Evolutionary conservation across 2,113 vertebrate species (phyloP), one percentile per base, ranked within the genome.

Genomic region (Amazona vittata): DNA sequence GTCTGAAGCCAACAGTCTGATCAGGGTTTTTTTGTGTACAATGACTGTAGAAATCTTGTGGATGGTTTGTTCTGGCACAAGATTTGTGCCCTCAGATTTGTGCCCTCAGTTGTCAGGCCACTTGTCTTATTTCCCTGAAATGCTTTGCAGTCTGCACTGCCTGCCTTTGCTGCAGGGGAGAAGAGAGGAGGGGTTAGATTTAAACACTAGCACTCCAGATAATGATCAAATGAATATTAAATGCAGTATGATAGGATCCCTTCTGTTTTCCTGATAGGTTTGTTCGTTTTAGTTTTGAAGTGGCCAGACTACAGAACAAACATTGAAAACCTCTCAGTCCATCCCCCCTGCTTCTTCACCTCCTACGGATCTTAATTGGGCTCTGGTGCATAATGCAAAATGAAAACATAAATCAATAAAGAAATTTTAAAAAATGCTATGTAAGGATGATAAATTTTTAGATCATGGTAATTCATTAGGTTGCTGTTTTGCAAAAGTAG

Each of bases 31-130:
- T 96, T 86, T 83, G 24, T 92, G 90, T 76, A 37, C 33, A 10
- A 15, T 89, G 91, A 85, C 95, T 88, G 80, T 37, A 92, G 96
- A 93, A 94, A 90, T 64, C 71, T 93, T 92, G 86, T 77, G 94
- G 70, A 75, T 74, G 89, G 43, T 89, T 96, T 85, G 80, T 73
- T 93, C 73, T 95, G 93, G 90, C 92, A 94, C 87, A 46, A 9
- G 82, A 81, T 80, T 47, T 39, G 75, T 83, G 86, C 80, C 90
- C 85, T 92, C 16, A 3, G 4, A 81, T 80, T 47, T n/a, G 78
- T 83, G 86, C 80, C 90, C 87, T 92, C 16, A 3, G 3, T 60
- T 80, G 75, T 89, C 65, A 65, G 96, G 83, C 67, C 86, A 69
- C 11, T 67, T 39, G 39, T 84, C n/a, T 35, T 52, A 18, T 60